A percentile compares a stretch with the other conserved stretches of the same genome.
phyloP scores from a whole-genome alignment of 2,797 vertebrate species.

The Microchirus variegatus region DNA sequence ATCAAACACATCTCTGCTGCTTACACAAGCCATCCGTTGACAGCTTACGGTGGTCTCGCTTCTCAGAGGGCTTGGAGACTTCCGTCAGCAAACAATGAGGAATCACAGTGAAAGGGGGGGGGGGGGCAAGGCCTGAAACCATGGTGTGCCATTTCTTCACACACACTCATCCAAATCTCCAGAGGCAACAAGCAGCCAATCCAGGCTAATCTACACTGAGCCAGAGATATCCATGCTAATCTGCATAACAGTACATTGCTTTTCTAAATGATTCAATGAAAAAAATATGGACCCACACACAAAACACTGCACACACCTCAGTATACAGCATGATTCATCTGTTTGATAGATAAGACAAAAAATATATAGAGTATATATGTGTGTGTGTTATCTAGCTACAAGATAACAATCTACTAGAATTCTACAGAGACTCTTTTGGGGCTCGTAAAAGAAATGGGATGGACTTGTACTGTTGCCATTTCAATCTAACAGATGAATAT shows the following conservation, averaged over 20 bases:
- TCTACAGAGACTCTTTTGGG: conserved; percentile 35
- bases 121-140: conserved; percentile 52
- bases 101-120: conserved; percentile 53
- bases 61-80: conserved; percentile 43
- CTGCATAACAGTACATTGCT: conserved; percentile 50
- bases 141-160: conserved; percentile 61
- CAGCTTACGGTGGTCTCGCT: conserved; percentile 42
- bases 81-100: conserved; percentile 51
- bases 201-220: conserved; percentile 66
- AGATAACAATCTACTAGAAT: conserved; percentile 26
- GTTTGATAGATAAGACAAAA: conserved; percentile 12
- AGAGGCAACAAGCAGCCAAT: conserved; percentile 50
- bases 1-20: conserved; percentile 69
- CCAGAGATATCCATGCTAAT: conserved; percentile 60
- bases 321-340: conserved; percentile 30
- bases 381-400: conserved; percentile 12
- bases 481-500: conserved; percentile 60
- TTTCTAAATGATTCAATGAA: conserved; percentile 42
- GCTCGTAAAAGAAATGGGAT: conserved; percentile 46
- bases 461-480: conserved; percentile 38
- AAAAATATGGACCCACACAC: conserved; percentile 2
- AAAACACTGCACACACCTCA: conserved; percentile 8
- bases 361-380: conserved; percentile 1
- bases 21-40: conserved; percentile 68
- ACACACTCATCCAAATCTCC: conserved; percentile 57